Conservation (phyloP, 2,797 vertebrate species). For the Gallinago nigripennis region DNA sequence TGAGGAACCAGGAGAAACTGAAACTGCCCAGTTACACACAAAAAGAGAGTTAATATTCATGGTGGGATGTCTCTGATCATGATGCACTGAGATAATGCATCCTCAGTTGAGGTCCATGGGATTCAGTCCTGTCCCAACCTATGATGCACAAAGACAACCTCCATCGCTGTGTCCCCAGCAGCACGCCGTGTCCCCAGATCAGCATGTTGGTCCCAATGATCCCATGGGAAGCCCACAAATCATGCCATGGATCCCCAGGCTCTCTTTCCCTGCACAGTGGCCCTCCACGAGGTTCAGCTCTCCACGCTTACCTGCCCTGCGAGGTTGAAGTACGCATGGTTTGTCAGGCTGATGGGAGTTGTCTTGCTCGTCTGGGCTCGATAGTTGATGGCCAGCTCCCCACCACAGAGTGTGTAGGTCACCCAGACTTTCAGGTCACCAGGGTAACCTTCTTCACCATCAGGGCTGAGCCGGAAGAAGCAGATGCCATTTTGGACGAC, state of each 20-base stretch:
- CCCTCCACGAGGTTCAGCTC: rapidly evolving
- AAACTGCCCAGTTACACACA: not conserved
- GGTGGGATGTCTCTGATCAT: not conserved
- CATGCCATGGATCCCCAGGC: not conserved
- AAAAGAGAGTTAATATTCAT: not conserved
- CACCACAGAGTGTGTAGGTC: slow-evolving; percentile 83
- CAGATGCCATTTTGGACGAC: slow-evolving; percentile 80
- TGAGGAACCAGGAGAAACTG: not conserved
- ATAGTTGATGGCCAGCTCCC: slow-evolving; percentile 85
- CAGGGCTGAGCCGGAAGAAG: slow-evolving; percentile 86
- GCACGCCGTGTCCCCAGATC: not conserved
- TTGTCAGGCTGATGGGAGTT: slow-evolving; percentile 92
- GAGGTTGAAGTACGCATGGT: slow-evolving; percentile 95
- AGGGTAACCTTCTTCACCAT: slow-evolving; percentile 92
- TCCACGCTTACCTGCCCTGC: slow-evolving; percentile 85
- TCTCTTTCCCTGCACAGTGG: not conserved
- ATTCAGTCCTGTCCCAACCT: not conserved
- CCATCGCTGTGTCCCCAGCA: not conserved
- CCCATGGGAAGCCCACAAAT: not conserved
- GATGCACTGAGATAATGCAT: rapidly evolving
- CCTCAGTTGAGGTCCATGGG: not conserved
- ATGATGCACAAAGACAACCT: not conserved
- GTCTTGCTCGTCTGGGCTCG: slow-evolving; percentile 82
- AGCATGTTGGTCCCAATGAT: not conserved
- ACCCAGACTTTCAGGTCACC: slow-evolving; percentile 89